Evolutionary conservation across 2,113 vertebrate genomes (phyloP).

Genomic region (Odontophorus gujanensis): DNA sequence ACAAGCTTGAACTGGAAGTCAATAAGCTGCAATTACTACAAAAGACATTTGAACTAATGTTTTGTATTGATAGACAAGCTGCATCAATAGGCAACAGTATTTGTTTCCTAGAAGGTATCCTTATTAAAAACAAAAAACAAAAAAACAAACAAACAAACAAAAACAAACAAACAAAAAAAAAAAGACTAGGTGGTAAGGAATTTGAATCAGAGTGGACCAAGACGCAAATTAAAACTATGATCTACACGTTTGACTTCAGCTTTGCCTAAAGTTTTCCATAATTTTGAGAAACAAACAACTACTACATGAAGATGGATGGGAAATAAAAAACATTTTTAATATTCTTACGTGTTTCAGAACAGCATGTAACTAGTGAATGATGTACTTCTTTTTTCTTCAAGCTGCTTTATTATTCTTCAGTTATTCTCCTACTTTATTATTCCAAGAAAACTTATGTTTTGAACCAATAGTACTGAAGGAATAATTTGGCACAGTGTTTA

Average conservation of each 20-base stretch:
- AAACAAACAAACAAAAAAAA: background rate
- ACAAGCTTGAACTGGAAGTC: background rate
- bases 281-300: background rate
- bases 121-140: background rate
- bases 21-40: background rate
- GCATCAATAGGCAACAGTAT: background rate
- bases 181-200: background rate
- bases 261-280: background rate
- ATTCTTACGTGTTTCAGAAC: background rate
- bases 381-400: background rate
- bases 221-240: background rate
- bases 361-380: background rate
- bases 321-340: background rate
- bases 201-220: background rate
- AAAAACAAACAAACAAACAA: no score
- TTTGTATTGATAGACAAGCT: background rate
- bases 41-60: background rate
- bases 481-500: background rate
- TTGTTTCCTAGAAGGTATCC: background rate
- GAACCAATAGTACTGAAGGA: background rate
- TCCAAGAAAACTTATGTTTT: background rate
- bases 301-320: background rate
- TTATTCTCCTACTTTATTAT: background rate
- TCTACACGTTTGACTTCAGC: background rate
- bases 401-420: background rate